A percentile compares a stretch with the other conserved stretches of the same genome.
Conservation (phyloP, 1,140 invertebrate species). For the Zaprionus camerounensis region DNA sequence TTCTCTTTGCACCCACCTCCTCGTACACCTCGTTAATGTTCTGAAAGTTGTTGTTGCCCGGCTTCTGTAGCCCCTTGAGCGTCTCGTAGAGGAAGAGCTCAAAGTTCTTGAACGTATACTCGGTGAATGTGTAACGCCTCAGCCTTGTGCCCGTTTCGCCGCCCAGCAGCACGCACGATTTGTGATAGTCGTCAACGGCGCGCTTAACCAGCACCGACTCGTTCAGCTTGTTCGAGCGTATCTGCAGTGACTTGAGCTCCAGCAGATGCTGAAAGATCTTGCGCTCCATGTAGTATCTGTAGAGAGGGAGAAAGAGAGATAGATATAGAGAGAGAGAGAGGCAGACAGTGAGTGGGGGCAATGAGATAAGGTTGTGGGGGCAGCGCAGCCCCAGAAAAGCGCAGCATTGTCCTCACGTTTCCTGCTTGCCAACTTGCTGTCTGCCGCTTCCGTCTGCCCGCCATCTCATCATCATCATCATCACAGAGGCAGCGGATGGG, state of each 20-base stretch:
- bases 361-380: slow-evolving; percentile 4
- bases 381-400: slow-evolving; percentile 36
- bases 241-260: slow-evolving; percentile 96
- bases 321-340: background rate
- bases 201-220: slow-evolving; percentile 95
- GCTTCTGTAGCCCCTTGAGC: slow-evolving; percentile 90
- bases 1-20: slow-evolving; percentile 73
- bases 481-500: background rate
- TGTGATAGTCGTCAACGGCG: slow-evolving; percentile 91
- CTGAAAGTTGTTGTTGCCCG: slow-evolving; percentile 85
- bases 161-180: slow-evolving; percentile 89
- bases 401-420: slow-evolving; percentile 23
- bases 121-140: slow-evolving; percentile 88
- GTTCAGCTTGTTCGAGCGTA: slow-evolving; percentile 94
- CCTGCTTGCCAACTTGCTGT: background rate
- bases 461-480: slow-evolving; percentile 15
- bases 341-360: background rate
- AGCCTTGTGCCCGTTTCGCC: slow-evolving; percentile 85
- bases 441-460: background rate
- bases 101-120: slow-evolving; percentile 93
- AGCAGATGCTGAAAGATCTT: slow-evolving; percentile 97
- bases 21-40: slow-evolving; percentile 85
- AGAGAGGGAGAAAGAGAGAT: slow-evolving; percentile 38
- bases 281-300: slow-evolving; percentile 94
- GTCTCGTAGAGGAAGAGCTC: slow-evolving; percentile 97